Evolutionary conservation across 2,797 vertebrate species (phyloP).

Genomic region (Linurgus olivaceus): DNA sequence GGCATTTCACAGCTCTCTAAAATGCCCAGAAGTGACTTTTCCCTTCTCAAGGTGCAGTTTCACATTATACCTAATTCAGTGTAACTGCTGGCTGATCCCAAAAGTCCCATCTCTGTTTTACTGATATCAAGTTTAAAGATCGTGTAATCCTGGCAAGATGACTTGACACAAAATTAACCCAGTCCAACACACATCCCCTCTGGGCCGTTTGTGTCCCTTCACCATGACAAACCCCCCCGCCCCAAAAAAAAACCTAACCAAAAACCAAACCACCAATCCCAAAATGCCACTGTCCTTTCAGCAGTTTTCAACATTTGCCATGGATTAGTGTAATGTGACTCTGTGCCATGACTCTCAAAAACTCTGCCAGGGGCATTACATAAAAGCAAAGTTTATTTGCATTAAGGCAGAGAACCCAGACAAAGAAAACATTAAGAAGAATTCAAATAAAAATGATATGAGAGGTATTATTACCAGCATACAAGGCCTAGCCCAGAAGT

Average conservation of each 20-base stretch:
- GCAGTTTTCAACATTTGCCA: background rate
- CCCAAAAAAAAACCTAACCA: background rate
- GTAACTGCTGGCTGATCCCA: background rate
- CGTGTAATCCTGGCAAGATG: background rate
- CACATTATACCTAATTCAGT: background rate
- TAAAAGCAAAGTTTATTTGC: constrained; percentile 34
- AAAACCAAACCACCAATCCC: background rate
- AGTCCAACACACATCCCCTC: background rate
- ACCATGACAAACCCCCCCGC: background rate
- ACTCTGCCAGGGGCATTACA: background rate
- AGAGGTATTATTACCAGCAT: background rate
- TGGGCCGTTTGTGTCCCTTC: background rate
- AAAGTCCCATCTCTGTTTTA: background rate
- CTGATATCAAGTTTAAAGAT: background rate
- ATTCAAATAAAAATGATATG: background rate
- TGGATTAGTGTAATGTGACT: background rate
- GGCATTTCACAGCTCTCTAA: background rate
- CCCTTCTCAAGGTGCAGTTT: background rate
- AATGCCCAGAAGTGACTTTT: constrained; percentile 39
- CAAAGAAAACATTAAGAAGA: constrained; percentile 23
- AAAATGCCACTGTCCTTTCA: background rate
- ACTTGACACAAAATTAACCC: background rate
- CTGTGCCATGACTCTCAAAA: background rate
- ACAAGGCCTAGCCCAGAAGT: background rate
- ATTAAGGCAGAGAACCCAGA: constrained; percentile 15